A percentile compares a stretch with the other conserved stretches of the same genome.
Conservation (phyloP, 2,113 vertebrate species). For the Barbus barbus region DNA sequence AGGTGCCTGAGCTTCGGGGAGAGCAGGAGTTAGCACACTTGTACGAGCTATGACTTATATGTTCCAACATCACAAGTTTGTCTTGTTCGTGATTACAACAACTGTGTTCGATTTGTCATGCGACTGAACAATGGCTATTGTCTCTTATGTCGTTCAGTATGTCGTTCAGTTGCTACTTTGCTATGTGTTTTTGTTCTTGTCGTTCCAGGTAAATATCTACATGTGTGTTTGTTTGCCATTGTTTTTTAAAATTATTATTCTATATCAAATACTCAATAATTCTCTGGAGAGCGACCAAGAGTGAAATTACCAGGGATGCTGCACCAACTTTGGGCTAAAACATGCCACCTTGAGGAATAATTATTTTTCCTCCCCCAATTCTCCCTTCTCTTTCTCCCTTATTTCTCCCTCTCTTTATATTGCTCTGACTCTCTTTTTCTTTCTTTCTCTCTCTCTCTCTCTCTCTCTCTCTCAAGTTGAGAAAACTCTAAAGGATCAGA, state of each 20-base stretch:
- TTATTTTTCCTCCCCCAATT: conserved; percentile 15
- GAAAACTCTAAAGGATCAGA: conserved; percentile 78
- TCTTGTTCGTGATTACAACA: conserved; percentile 75
- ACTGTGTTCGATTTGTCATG: conserved; percentile 61
- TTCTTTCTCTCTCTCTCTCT: conserved; percentile 76
- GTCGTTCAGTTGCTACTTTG: conserved; percentile 66
- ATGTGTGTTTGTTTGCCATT: conserved; percentile 57
- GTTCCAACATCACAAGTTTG: conserved; percentile 65
- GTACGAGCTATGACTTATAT: conserved; percentile 48
- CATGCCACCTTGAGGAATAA: neutral
- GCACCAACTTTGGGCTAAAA: conserved; percentile 18
- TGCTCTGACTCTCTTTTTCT: conserved; percentile 83
- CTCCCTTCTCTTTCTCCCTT: conserved; percentile 32
- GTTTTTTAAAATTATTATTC: conserved; percentile 58
- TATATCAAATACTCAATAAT: conserved; percentile 59
- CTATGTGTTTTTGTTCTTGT: conserved; percentile 70
- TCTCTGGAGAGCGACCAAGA: conserved; percentile 56
- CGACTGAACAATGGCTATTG: conserved; percentile 58
- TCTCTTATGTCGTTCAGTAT: conserved; percentile 73
- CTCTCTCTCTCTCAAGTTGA: conserved; percentile 89
- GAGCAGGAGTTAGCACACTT: conserved; percentile 46
- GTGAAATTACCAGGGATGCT: conserved; percentile 59
- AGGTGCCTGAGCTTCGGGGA: conserved; percentile 53
- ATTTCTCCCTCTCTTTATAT: conserved; percentile 83
- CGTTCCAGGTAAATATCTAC: conserved; percentile 76